A percentile compares a stretch with the other conserved stretches of the same genome.
phyloP scores from a whole-genome alignment of 2,113 vertebrate genomes.

The Sus scrofa region DNA sequence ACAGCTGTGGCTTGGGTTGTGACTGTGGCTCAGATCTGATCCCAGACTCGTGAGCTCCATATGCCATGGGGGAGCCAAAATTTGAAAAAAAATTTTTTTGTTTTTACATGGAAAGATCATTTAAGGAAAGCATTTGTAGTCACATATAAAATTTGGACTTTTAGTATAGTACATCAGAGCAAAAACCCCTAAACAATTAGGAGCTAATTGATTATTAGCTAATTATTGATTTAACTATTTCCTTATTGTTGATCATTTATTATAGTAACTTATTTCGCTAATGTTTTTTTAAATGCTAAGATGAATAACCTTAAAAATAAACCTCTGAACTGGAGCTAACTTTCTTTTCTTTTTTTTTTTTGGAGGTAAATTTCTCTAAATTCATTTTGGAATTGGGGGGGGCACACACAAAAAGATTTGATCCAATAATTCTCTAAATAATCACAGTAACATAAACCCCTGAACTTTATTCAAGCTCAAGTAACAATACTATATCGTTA shows the following conservation, averaged over 20 bases:
- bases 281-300: conserved; percentile 13
- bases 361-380: neutral
- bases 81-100: too few relatives aligned
- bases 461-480: conserved; percentile 26
- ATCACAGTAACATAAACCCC: conserved; percentile 2
- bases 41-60: too few relatives aligned
- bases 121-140: neutral
- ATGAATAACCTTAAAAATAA: conserved; percentile 35
- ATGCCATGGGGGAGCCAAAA: too few relatives aligned
- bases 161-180: neutral
- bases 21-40: too few relatives aligned
- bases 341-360: neutral
- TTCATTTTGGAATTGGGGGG: conserved; percentile 24
- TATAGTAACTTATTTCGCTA: conserved; percentile 28
- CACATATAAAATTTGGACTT: neutral
- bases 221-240: neutral
- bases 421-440: conserved; percentile 20
- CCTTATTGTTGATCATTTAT: neutral
- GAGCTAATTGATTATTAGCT: too few relatives aligned
- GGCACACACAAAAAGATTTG: neutral
- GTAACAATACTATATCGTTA: conserved; percentile 1
- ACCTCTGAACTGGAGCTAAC: neutral
- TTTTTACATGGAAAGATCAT: conserved; percentile 24
- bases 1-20: too few relatives aligned
- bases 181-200: neutral